A percentile compares a stretch with the other conserved stretches of the same genome.
phyloP scores from a whole-genome alignment of 2,113 vertebrate species.

The Nyctibius bracteatus region DNA sequence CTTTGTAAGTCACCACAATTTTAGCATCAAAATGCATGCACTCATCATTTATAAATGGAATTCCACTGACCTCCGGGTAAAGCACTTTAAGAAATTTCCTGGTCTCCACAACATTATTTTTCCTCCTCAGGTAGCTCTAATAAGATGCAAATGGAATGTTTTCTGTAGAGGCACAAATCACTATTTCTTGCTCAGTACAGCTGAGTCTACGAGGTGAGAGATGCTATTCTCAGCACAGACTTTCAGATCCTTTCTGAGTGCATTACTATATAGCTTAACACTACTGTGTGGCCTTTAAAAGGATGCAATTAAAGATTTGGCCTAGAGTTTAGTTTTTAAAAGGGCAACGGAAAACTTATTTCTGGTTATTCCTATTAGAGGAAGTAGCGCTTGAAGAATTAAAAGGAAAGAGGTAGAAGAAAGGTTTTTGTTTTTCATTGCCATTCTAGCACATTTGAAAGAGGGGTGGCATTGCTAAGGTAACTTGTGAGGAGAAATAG shows the following conservation, averaged over 20 bases:
- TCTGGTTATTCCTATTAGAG: neutral
- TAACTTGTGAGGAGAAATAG: neutral
- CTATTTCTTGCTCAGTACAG: neutral
- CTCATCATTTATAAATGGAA: conserved; percentile 39
- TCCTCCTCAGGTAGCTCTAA: neutral
- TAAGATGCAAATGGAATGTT: conserved; percentile 14
- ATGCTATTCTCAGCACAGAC: neutral
- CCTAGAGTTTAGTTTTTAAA: neutral
- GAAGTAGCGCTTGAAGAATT: neutral
- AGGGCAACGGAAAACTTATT: neutral
- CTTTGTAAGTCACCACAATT: conserved; percentile 44
- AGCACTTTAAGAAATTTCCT: conserved; percentile 51
- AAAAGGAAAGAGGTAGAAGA: neutral
- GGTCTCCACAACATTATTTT: neutral
- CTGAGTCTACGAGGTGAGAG: neutral
- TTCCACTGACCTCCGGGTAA: conserved; percentile 62
- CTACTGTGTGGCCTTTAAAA: neutral
- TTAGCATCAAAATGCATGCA: conserved; percentile 65
- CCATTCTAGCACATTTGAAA: neutral
- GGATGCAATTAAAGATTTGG: neutral
- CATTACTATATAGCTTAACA: neutral
- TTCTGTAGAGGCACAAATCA: conserved; percentile 22
- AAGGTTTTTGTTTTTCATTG: neutral
- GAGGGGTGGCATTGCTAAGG: neutral
- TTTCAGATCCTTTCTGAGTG: neutral